Evolutionary conservation across 1,140 invertebrate species (phyloP).

Genomic region (Cyrtorhinus lividipennis): DNA sequence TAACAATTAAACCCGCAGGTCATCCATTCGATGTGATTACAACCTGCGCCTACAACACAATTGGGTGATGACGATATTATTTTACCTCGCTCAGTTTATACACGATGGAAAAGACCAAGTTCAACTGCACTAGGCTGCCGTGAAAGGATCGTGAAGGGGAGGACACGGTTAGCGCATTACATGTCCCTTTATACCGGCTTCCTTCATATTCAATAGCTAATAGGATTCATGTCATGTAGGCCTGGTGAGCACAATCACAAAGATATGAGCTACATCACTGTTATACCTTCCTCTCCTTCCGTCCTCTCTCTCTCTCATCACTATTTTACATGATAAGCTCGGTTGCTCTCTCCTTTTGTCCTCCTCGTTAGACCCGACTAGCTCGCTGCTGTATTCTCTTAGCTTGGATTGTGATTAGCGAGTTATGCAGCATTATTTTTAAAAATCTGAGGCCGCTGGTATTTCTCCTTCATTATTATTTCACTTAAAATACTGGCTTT

Average conservation of each 20-base stretch:
- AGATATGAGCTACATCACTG: conserved; percentile 9
- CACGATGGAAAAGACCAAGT: too few relatives aligned
- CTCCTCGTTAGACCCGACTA: neutral
- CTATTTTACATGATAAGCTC: conserved; percentile 3
- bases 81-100: too few relatives aligned
- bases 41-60: too few relatives aligned
- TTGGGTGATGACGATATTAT: too few relatives aligned
- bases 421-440: too few relatives aligned
- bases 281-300: neutral
- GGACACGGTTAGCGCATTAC: conserved; percentile 9
- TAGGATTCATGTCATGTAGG: conserved; percentile 9
- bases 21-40: too few relatives aligned
- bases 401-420: too few relatives aligned
- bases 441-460: too few relatives aligned
- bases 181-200: neutral
- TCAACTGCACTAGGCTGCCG: too few relatives aligned
- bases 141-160: neutral
- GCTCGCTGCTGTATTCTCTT: neutral
- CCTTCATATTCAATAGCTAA: conserved; percentile 10
- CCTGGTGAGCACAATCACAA: neutral
- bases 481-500: too few relatives aligned
- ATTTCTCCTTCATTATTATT: too few relatives aligned
- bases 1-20: too few relatives aligned
- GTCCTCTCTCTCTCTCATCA: neutral
- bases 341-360: neutral